A percentile compares a stretch with the other conserved stretches of the same genome.
Evolutionary conservation across 2,797 vertebrate species (phyloP).

Genomic region (Gallinago stenura): DNA sequence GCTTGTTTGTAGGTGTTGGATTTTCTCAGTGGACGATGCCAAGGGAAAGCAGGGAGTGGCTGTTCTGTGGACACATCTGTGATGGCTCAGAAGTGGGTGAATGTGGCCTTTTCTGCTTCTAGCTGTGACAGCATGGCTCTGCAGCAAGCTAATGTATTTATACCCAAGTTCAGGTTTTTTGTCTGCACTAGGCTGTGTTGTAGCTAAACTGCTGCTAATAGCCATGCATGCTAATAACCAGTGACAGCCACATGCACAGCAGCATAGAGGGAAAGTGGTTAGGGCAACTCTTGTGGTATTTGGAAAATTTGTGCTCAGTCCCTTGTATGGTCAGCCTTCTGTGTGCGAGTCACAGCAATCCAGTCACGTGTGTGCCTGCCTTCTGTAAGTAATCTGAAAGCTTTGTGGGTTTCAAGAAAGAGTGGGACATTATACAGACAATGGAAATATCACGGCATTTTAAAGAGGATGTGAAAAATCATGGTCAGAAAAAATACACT

Average conservation of each 20-base stretch:
- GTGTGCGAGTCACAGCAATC: neutral
- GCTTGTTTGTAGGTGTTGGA: neutral
- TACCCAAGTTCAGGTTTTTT: neutral
- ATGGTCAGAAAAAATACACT: neutral
- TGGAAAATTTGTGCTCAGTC: neutral
- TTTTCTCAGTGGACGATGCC: neutral
- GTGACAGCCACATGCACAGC: neutral
- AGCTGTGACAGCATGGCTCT: neutral
- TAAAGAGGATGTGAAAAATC: neutral
- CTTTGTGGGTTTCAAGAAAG: neutral
- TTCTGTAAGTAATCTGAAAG: neutral
- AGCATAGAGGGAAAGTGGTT: neutral
- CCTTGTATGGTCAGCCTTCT: constrained; percentile 12
- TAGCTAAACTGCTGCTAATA: neutral
- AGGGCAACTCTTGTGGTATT: neutral
- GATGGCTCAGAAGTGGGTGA: neutral
- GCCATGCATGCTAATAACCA: neutral
- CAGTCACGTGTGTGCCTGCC: neutral
- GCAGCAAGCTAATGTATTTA: neutral
- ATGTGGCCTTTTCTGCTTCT: neutral
- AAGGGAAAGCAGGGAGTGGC: neutral
- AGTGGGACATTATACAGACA: neutral
- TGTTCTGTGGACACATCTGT: neutral
- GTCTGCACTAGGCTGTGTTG: neutral
- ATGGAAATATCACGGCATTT: neutral